Conservation (phyloP, 2,797 vertebrate species). For the Cacajao melanocephalus region DNA sequence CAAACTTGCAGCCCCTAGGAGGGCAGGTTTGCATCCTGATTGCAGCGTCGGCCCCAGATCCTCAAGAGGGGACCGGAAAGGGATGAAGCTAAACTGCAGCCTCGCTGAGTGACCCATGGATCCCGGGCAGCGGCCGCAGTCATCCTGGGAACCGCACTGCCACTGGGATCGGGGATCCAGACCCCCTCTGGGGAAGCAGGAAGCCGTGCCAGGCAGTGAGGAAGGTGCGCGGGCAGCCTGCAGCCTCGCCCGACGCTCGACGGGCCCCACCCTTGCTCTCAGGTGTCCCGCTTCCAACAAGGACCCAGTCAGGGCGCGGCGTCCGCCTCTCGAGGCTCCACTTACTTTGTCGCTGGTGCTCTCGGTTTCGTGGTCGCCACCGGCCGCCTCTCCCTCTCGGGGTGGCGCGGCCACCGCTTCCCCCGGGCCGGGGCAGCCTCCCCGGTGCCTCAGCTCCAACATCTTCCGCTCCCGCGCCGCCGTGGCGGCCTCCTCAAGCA, state of each 20-base stretch:
- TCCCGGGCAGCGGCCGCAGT: not conserved
- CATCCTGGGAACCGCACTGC: not conserved
- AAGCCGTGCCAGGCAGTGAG: not conserved
- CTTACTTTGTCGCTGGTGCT: conserved; percentile 84
- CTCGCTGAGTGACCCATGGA: not conserved
- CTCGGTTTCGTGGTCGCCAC: conserved; percentile 79
- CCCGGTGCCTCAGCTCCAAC: conserved; percentile 78
- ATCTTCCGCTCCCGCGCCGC: conserved; percentile 67
- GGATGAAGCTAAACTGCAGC: not conserved
- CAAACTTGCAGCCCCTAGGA: not conserved
- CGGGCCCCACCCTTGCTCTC: not conserved
- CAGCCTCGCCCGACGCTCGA: not conserved
- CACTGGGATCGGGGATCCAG: not conserved
- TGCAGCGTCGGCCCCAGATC: not conserved
- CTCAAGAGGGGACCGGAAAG: fast-evolving
- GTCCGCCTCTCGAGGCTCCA: not conserved
- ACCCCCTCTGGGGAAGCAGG: fast-evolving
- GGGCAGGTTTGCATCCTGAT: not conserved
- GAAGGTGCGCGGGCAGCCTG: not conserved
- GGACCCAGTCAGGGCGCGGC: not conserved
- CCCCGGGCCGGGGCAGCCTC: conserved; percentile 54
- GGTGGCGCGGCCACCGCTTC: conserved; percentile 56
- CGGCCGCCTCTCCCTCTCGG: conserved; percentile 74
- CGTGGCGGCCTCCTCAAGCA: conserved; percentile 38
- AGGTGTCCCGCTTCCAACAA: not conserved